Evolutionary conservation across 2,113 vertebrate genomes (phyloP).

Genomic region (Ascaphus truei): DNA sequence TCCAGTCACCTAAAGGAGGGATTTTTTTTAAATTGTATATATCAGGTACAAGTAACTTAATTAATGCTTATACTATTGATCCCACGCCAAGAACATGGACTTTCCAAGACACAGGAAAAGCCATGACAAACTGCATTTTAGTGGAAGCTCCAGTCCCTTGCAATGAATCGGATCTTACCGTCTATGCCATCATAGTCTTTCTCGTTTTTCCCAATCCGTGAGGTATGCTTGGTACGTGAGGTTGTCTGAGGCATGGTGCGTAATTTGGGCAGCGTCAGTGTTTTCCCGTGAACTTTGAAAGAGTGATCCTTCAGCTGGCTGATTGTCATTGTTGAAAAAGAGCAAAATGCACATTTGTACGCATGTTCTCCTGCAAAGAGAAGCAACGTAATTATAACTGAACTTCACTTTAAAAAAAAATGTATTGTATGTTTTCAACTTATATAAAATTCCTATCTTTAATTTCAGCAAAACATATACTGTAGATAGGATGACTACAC

Average conservation of each 20-base stretch:
- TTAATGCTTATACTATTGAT: too few species aligned
- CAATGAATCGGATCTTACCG: slow-evolving; percentile 64
- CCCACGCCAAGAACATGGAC: too few species aligned
- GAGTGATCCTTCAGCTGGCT: slow-evolving; percentile 96
- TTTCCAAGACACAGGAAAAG: too few species aligned
- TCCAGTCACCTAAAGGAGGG: too few species aligned
- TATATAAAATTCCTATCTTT: too few species aligned
- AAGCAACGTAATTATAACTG: not conserved
- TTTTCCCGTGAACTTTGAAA: slow-evolving; percentile 88
- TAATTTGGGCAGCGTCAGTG: slow-evolving; percentile 84
- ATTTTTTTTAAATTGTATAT: too few species aligned
- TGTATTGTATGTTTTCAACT: too few species aligned
- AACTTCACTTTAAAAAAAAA: too few species aligned
- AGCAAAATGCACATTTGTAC: slow-evolving; percentile 92
- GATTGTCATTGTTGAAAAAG: slow-evolving; percentile 94
- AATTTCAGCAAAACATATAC: not conserved
- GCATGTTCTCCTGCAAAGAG: slow-evolving; percentile 83
- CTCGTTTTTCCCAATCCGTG: slow-evolving; percentile 61
- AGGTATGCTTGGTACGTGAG: slow-evolving; percentile 70
- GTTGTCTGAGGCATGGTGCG: slow-evolving; percentile 78
- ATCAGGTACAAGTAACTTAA: too few species aligned
- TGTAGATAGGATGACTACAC: too few species aligned
- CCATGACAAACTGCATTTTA: too few species aligned
- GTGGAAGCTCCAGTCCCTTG: too few species aligned
- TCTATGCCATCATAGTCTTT: slow-evolving; percentile 66